Percentiles rank a stretch among this genome's conserved stretches.
These are phyloP conservation scores for Hydrolagus affinis DNA, from an alignment of 2,113 vertebrate species.

Conservation along the genomic window DNA sequence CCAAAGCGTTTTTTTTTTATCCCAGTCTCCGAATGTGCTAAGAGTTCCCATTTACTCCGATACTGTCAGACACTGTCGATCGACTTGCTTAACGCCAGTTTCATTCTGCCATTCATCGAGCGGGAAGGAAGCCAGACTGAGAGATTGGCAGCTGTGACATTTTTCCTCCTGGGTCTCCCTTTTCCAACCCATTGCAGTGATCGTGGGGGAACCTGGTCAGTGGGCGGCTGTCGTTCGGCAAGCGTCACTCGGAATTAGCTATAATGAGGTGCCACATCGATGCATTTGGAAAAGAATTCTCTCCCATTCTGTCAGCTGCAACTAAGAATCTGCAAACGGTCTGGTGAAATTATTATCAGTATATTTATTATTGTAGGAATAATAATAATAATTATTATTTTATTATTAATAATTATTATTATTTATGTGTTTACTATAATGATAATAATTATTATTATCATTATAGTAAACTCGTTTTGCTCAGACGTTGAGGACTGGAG, in stretches of 20 bases:
- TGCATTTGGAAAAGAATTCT: neutral
- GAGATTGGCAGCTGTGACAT: neutral
- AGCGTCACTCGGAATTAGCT: neutral
- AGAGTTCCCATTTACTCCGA: neutral
- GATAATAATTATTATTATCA: too few relatives aligned
- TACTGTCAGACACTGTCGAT: too few relatives aligned
- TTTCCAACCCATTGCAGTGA: too few relatives aligned
- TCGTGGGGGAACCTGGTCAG: neutral
- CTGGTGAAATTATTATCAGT: too few relatives aligned
- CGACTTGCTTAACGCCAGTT: neutral
- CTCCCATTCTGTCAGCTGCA: too few relatives aligned
- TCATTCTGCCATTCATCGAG: neutral
- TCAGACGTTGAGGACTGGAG: too few relatives aligned
- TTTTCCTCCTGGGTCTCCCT: neutral
- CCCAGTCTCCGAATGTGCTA: neutral
- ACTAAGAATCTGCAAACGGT: too few relatives aligned
- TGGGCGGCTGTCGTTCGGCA: neutral
- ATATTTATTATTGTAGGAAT: too few relatives aligned
- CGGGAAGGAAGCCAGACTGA: neutral
- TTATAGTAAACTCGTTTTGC: too few relatives aligned
- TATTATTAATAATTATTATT: too few relatives aligned
- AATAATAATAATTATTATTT: too few relatives aligned
- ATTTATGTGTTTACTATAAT: too few relatives aligned
- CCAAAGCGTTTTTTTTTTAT: neutral
- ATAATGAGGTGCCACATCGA: neutral